phyloP scores from a whole-genome alignment of 2,113 vertebrate genomes.

The Hiodon alosoides region DNA sequence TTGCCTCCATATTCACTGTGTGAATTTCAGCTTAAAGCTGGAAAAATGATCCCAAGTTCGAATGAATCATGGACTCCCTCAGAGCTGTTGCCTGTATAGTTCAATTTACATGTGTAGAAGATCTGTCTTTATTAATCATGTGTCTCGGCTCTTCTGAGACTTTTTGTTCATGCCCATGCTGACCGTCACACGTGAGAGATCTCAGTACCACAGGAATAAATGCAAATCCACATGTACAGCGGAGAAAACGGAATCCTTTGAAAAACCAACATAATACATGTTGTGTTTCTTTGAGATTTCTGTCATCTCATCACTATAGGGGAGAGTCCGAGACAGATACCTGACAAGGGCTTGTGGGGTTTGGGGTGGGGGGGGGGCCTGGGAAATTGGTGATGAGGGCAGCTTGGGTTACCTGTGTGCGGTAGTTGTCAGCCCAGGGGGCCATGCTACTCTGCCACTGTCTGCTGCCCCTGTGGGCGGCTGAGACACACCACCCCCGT shows the following conservation, averaged over 20 bases:
- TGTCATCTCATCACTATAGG: conserved; percentile 32
- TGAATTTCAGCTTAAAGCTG: neutral
- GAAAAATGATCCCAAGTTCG: neutral
- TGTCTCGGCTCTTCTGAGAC: neutral
- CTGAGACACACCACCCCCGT: conserved; percentile 33
- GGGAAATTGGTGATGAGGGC: conserved; percentile 35
- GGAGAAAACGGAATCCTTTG: neutral
- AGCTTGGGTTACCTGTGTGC: conserved; percentile 41
- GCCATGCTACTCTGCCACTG: conserved; percentile 30
- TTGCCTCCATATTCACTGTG: neutral
- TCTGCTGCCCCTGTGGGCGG: conserved; percentile 40
- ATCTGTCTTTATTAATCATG: conserved; percentile 18
- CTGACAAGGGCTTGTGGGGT: conserved; percentile 17
- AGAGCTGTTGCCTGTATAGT: neutral
- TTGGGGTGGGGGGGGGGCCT: conserved; percentile 36
- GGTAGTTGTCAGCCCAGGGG: conserved; percentile 37
- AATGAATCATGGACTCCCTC: neutral
- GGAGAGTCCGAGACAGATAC: conserved; percentile 30
- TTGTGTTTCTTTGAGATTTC: neutral
- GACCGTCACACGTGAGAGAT: conserved; percentile 1
- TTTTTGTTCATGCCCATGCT: neutral
- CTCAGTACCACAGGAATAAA: neutral
- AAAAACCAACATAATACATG: neutral
- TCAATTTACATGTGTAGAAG: neutral
- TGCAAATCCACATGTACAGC: neutral